A percentile compares a stretch with the other conserved stretches of the same genome.
These are phyloP conservation scores for Gastrophryne carolinensis DNA, from an alignment of 2,797 vertebrate species.

Conservation along the genomic window DNA sequence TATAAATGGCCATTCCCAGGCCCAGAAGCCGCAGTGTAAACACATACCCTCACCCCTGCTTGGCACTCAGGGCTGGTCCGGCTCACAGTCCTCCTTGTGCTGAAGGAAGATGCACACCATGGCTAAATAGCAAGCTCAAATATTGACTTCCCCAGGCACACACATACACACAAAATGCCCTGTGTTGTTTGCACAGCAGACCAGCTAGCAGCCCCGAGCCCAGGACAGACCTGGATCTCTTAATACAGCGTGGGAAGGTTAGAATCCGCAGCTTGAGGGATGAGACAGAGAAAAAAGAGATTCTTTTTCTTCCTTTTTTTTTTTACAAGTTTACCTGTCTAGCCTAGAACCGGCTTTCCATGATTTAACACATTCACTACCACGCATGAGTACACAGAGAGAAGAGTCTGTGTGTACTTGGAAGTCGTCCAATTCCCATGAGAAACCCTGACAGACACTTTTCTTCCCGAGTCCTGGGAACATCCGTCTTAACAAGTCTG, in stretches of 20 bases:
- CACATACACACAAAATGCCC: constrained; percentile 49
- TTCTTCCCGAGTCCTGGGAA: constrained; percentile 16
- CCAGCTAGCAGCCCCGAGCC: constrained; percentile 49
- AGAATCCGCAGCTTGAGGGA: background rate
- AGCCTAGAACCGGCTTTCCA: background rate
- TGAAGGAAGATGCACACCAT: constrained; percentile 57
- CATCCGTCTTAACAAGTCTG: constrained; percentile 12
- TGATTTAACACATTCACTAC: constrained; percentile 19
- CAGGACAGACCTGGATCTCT: constrained; percentile 50
- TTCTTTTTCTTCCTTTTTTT: background rate
- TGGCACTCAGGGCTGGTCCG: constrained; percentile 33
- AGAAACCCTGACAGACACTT: constrained; percentile 25
- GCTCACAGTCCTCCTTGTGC: constrained; percentile 56
- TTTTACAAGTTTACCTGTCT: constrained; percentile 29
- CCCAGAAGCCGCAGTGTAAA: constrained; percentile 26
- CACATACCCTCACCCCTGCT: constrained; percentile 48
- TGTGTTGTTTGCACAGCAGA: constrained; percentile 56
- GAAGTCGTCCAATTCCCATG: constrained; percentile 23
- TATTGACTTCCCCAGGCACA: constrained; percentile 61
- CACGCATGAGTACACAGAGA: constrained; percentile 4
- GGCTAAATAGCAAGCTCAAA: constrained; percentile 64
- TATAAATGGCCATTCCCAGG: constrained; percentile 27
- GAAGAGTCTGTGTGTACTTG: constrained; percentile 7
- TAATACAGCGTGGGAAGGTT: constrained; percentile 55
- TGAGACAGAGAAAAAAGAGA: background rate